Percentiles rank a stretch among this genome's conserved stretches.
phyloP scores from a whole-genome alignment of 2,797 vertebrate species.

The Smutsia gigantea region DNA sequence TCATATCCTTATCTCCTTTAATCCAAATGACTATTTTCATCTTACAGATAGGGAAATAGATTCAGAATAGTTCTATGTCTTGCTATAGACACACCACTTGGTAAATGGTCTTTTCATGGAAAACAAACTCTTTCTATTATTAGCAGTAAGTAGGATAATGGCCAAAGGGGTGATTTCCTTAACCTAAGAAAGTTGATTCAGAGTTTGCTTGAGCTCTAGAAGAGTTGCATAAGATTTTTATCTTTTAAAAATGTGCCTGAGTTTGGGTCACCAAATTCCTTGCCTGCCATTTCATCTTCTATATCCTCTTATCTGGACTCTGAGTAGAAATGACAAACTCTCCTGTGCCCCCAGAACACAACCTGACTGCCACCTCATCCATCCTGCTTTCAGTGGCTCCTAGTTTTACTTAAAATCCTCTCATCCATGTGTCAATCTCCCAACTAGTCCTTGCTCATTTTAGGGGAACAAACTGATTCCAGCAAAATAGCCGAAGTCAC shows the following conservation, averaged over 20 bases:
- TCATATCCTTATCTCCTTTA: neutral
- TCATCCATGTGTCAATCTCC: neutral
- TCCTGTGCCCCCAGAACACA: neutral
- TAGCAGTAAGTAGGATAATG: neutral
- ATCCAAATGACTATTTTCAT: neutral
- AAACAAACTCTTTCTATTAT: neutral
- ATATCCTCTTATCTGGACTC: neutral
- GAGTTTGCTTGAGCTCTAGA: neutral
- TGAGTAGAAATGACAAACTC: neutral
- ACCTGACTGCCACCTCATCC: fast-evolving
- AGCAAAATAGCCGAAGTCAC: neutral
- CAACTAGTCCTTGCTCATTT: slow-evolving; percentile 24
- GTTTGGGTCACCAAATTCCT: neutral
- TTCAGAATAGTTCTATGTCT: neutral
- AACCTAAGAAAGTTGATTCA: neutral
- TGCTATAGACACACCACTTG: neutral
- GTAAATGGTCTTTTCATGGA: neutral
- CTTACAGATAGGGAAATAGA: neutral
- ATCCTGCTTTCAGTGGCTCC: neutral
- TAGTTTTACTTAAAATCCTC: slow-evolving; percentile 10
- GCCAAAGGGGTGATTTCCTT: neutral
- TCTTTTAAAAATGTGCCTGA: neutral
- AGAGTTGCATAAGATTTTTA: neutral
- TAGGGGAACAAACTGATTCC: neutral
- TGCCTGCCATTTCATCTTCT: neutral